Evolutionary conservation across 2,888 invertebrate genomes (phyloP), one percentile per base, ranked within the genome.

Genomic region (Chloromyia formosa): DNA sequence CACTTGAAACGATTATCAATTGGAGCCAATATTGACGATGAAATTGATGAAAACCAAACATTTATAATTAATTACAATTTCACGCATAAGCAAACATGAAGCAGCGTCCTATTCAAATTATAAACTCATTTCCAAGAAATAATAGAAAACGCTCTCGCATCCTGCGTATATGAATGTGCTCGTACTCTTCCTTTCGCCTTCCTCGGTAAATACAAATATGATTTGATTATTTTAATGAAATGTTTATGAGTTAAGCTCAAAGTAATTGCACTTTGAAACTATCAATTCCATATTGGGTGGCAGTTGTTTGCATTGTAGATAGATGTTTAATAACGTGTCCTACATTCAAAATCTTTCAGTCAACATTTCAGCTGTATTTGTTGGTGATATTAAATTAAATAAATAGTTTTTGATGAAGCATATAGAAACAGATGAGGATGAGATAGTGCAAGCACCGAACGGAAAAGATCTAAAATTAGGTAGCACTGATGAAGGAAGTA

Each of bases 1-100:
- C 64, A 73, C 71, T 74, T 61, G 74, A 58, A 76, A 74, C 71
- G 74, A 71, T 76, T 73, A 76, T 73, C 76, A 76, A 76, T 76
- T 74, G 68, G 58, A 68, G 64, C 60, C 56, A 76, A 74, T 76
- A 74, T 76, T 76, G 74, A 56, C 74, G 54, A 54, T 58, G 62
- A 76, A 74, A 76, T 64, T 76, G 76, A 76, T 76, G 76, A 71
- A 74, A 76, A 76, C 76, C 76, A 73, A 74, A 76, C 76, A 61
- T 76, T 71, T 76, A 71, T 76, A 76, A 76, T 76, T 76, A 76
- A 76, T 76, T 76, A 74, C 74, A 71, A 69, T 74, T 71, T 76
- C 74, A 76, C 73, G 71, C 71, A 74, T 69, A 69, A 42, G 64
- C 73, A 75, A 66, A 66, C 75, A 75, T 14, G 45, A 7, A 54